These are phyloP conservation scores for Hyphantria cunea DNA, from an alignment of 1,140 invertebrate species.

Conservation along the genomic window DNA sequence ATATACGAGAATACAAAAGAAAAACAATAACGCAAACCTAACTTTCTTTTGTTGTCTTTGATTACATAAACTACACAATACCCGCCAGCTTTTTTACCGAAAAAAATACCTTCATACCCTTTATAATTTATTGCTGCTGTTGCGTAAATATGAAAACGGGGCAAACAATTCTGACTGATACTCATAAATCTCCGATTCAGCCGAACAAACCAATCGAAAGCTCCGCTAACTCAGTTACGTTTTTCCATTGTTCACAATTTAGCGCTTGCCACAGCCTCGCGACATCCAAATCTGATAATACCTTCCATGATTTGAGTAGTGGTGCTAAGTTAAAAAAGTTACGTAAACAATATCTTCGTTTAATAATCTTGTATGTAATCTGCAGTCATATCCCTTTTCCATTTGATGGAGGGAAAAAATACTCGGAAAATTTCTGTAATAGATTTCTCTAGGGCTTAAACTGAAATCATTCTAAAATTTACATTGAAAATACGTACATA, in stretches of 20 bases:
- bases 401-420: not conserved
- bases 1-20: no score
- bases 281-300: conserved; percentile 32
- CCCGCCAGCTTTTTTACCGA: conserved; percentile 9
- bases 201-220: conserved; percentile 22
- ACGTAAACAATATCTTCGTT: conserved; percentile 4
- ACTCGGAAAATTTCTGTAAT: not conserved
- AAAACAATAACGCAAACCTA: not conserved
- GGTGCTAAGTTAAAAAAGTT: conserved; percentile 24
- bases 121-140: conserved; percentile 19
- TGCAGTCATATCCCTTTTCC: conserved; percentile 6
- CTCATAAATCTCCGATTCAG: conserved; percentile 27
- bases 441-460: conserved; percentile 3
- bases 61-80: conserved; percentile 4
- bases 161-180: conserved; percentile 21
- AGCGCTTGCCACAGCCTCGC: conserved; percentile 9
- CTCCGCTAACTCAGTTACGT: conserved; percentile 24
- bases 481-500: conserved; percentile 2
- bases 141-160: conserved; percentile 26
- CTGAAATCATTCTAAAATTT: not conserved
- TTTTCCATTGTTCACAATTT: conserved; percentile 31
- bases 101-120: conserved; percentile 15
- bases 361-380: conserved; percentile 9
- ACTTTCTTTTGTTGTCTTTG: not conserved
- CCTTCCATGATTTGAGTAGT: conserved; percentile 18